phyloP scores from a whole-genome alignment of 2,113 vertebrate species.

The Atlantisia rogersi region DNA sequence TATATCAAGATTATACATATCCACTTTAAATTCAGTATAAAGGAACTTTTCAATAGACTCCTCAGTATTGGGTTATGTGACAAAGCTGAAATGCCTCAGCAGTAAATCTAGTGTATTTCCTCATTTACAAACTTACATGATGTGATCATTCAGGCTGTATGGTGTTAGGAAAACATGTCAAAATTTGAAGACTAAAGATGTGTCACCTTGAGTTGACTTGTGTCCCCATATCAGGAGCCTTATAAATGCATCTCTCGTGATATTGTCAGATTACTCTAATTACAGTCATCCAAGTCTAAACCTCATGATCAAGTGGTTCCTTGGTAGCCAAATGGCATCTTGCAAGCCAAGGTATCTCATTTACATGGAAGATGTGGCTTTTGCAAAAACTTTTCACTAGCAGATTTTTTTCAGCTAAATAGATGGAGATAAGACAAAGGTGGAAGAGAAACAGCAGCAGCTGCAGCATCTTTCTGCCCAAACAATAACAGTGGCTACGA shows the following conservation, averaged over 20 bases:
- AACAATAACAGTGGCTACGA: background rate
- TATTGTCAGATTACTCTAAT: background rate
- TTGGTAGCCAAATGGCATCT: background rate
- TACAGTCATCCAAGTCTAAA: background rate
- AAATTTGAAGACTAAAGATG: background rate
- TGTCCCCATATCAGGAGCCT: background rate
- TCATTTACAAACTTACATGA: background rate
- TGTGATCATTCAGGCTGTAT: background rate
- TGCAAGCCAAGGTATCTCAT: background rate
- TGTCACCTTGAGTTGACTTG: background rate
- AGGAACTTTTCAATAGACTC: background rate
- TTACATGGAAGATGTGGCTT: background rate
- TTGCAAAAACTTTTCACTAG: background rate
- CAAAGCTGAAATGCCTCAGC: background rate
- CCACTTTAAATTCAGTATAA: background rate
- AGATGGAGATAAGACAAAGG: background rate
- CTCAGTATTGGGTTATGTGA: background rate
- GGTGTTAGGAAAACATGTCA: background rate
- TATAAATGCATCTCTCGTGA: background rate
- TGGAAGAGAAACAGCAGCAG: background rate
- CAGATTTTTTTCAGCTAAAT: background rate
- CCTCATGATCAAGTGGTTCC: background rate
- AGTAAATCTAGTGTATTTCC: background rate
- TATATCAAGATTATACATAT: background rate
- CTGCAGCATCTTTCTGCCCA: background rate